These are phyloP conservation scores for Perdix hodgsoniae DNA, from an alignment of 2,797 vertebrate genomes.

Conservation along the genomic window DNA sequence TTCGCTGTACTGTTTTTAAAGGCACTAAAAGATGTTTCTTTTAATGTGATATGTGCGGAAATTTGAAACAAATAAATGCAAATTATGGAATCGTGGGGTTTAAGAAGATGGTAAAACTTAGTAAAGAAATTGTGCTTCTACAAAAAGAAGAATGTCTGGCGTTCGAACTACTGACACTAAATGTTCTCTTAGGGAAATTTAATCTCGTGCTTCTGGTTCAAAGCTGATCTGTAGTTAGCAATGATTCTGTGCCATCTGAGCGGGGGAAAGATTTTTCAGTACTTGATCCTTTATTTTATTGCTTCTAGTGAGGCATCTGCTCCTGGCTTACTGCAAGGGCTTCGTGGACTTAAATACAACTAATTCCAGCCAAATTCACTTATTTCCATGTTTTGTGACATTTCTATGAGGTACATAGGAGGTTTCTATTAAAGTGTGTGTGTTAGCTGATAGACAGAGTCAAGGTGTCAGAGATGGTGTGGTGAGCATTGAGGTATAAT, in stretches of 20 bases:
- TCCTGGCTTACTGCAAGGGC: neutral
- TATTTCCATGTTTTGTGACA: neutral
- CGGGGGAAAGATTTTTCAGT: neutral
- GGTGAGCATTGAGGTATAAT: neutral
- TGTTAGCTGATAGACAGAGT: neutral
- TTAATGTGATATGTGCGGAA: neutral
- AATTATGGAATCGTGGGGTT: neutral
- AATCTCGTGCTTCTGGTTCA: neutral
- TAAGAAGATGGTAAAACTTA: neutral
- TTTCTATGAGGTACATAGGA: rapidly evolving
- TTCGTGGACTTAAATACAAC: neutral
- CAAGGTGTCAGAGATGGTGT: neutral
- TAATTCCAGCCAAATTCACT: neutral
- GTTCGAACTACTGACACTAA: neutral
- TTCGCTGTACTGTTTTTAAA: neutral
- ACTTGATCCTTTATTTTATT: neutral
- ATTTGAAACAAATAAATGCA: neutral
- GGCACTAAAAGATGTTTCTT: neutral
- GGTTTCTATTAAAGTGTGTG: neutral
- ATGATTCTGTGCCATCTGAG: neutral
- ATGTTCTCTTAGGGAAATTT: neutral
- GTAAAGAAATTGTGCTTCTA: neutral
- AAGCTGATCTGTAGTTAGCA: neutral
- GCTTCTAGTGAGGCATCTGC: neutral
- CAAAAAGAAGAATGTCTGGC: neutral